These are phyloP conservation scores for Pachycephala philippinensis DNA, from an alignment of 2,113 vertebrate genomes.

Conservation along the genomic window DNA sequence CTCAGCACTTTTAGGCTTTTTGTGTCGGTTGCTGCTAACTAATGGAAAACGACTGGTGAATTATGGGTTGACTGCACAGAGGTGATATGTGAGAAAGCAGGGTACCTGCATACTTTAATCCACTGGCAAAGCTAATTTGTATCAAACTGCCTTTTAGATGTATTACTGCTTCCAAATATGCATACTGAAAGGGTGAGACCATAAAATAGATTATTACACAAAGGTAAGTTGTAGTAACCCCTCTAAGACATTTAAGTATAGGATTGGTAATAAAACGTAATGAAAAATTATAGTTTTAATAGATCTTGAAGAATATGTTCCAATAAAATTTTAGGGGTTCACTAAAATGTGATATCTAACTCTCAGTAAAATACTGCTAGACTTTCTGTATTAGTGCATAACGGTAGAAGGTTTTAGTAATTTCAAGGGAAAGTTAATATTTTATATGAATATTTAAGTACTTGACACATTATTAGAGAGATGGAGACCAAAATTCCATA, in stretches of 20 bases:
- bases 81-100: background rate
- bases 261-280: background rate
- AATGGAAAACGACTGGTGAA: background rate
- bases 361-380: background rate
- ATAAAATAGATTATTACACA: background rate
- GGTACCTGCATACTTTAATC: background rate
- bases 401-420: background rate
- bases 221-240: background rate
- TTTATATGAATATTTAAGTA: background rate
- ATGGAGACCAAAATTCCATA: background rate
- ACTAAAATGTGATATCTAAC: background rate
- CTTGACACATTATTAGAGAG: background rate
- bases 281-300: background rate
- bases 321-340: background rate
- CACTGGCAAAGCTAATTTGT: background rate
- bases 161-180: background rate
- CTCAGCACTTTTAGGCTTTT: background rate
- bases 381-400: background rate
- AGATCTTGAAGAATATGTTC: background rate
- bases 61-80: background rate
- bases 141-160: background rate
- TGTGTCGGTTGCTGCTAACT: background rate
- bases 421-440: background rate
- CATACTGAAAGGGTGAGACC: background rate
- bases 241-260: background rate